Percentiles rank a stretch among this genome's conserved stretches.
phyloP scores from a whole-genome alignment of 2,888 invertebrate species.

The Euplexia lucipara region DNA sequence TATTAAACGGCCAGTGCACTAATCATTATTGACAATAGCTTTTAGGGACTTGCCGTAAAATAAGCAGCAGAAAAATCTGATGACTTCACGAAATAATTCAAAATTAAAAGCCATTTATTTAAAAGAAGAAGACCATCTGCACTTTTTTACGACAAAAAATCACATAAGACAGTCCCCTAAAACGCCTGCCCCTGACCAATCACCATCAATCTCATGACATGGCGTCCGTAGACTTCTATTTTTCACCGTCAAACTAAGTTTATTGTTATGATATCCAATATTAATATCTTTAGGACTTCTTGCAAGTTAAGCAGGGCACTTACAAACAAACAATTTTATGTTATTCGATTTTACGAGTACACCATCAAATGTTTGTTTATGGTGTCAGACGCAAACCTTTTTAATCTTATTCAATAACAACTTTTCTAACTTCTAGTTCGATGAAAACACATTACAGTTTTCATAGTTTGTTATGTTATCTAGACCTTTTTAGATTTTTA shows the following conservation, averaged over 20 bases:
- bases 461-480: constrained; percentile 8
- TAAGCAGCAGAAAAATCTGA: no score
- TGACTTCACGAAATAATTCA: no score
- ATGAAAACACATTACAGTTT: constrained; percentile 8
- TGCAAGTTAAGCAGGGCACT: constrained; percentile 23
- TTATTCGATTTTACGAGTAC: constrained; percentile 44
- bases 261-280: constrained; percentile 15
- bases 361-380: constrained; percentile 51
- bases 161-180: no score
- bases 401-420: constrained; percentile 38
- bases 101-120: no score
- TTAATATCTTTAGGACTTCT: constrained; percentile 12
- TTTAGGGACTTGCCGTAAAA: no score
- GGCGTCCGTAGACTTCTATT: no score
- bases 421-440: constrained; percentile 27
- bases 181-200: no score
- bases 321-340: constrained; percentile 59
- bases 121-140: no score
- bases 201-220: no score
- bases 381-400: constrained; percentile 43
- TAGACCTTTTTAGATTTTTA: not conserved
- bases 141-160: no score
- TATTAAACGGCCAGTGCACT: no score
- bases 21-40: no score
- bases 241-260: constrained; percentile 6